Evolutionary conservation across 2,888 invertebrate genomes (phyloP), one percentile per base, ranked within the genome.

Genomic region (Vesta saturnalis): DNA sequence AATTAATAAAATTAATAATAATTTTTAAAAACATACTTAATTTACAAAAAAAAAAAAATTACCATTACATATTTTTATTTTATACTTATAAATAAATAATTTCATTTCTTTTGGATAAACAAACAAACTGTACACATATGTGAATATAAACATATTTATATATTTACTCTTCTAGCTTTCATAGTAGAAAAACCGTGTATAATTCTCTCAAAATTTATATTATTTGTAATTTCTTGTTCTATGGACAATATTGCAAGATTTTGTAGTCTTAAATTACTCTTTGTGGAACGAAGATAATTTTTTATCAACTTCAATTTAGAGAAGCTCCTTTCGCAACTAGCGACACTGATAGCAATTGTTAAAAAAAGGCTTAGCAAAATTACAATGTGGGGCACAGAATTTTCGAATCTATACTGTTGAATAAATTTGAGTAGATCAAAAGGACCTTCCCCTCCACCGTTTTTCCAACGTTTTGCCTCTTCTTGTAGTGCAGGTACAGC

Each of bases 321-420:
- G n/a, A n/a, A n/a, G n/a, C n/a, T n/a, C n/a, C n/a, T 30, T 30
- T 30, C 30, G 5, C 10, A 10, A 30, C 10, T 6, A 30, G 10
- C 30, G 5, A 6, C 21, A 54, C 55, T 63, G 39, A 58, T 59
- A 39, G 56, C 60, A 46, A 61, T 61, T 66, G 66, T 61, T 55
- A 66, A 56, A 43, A 60, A 60, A 56, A 61, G 22, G 60, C 61
- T 19, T 56, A 66, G 47, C 60, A 66, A 56, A 39, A 61, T 61
- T 56, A 66, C 60, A 46, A 55, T 60, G 46, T 60, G 47, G 56
- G 61, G 54, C 35, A 65, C 54, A 52, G 43, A 60, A 54, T 60
- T 52, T 55, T 65, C 55, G 39, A 65, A 55, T 56, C 61, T 66
- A 55, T 55, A 66, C 49, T 60, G 30, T 61, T 60, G 54, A 66